Percentiles rank a stretch among this genome's conserved stretches.
Conservation (phyloP, 2,888 invertebrate genomes). For the Dorcus parallelipipedus region DNA sequence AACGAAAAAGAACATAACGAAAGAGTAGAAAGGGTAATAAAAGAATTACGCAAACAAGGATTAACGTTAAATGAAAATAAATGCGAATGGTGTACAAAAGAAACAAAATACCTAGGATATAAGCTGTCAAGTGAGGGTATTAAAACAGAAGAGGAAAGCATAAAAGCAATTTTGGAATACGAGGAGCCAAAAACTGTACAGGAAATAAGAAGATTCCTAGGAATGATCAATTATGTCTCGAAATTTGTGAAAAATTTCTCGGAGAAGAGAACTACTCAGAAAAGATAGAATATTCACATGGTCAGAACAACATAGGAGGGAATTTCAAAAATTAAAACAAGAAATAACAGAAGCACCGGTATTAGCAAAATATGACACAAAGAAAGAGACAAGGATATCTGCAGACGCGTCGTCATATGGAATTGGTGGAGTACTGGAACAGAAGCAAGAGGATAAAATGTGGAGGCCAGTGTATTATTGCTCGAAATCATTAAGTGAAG, state of each 20-base stretch:
- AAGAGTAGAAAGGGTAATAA: not conserved
- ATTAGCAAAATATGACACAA: too few species aligned
- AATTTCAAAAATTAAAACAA: too few species aligned
- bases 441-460: not conserved
- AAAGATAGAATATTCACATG: not conserved
- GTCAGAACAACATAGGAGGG: not conserved
- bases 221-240: not conserved
- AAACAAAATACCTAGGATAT: not conserved
- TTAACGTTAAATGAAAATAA: too few species aligned
- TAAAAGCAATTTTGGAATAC: constrained; percentile 1
- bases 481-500: not conserved
- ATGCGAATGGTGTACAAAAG: too few species aligned
- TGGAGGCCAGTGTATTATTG: not conserved
- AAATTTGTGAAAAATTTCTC: too few species aligned
- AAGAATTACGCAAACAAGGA: too few species aligned
- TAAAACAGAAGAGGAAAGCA: not conserved
- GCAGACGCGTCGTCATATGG: too few species aligned
- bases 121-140: not conserved
- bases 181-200: not conserved
- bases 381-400: too few species aligned
- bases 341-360: not conserved
- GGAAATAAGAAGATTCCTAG: constrained; percentile 2
- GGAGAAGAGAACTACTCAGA: too few species aligned
- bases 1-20: constrained; percentile 1
- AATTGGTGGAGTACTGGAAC: not conserved